These are phyloP conservation scores for Byasa hedistus DNA, from an alignment of 2,888 invertebrate genomes.

Conservation along the genomic window DNA sequence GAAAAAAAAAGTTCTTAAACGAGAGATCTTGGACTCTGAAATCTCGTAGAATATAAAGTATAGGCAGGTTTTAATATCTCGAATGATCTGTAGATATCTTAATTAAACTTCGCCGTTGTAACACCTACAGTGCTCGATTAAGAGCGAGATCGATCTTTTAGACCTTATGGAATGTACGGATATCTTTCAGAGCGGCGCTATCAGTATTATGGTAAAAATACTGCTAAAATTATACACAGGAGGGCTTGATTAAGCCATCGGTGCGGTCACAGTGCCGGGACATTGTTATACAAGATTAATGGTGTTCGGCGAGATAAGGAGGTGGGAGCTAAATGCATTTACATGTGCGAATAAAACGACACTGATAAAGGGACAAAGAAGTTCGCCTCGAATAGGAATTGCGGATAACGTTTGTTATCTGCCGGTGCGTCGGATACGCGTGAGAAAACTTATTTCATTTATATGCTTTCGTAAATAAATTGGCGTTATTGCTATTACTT, in stretches of 20 bases:
- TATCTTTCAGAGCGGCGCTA: conserved; percentile 37
- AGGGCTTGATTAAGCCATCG: conserved; percentile 72
- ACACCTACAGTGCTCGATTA: conserved; percentile 36
- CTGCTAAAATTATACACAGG: conserved; percentile 50
- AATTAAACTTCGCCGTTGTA: conserved; percentile 28
- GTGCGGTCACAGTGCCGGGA: conserved; percentile 60
- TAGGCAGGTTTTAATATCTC: conserved; percentile 26
- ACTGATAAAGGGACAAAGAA: conserved; percentile 74
- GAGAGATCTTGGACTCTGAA: conserved; percentile 21
- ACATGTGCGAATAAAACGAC: conserved; percentile 76
- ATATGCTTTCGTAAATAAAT: not conserved
- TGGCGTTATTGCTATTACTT: not conserved
- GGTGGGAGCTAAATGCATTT: conserved; percentile 78
- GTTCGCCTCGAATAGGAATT: conserved; percentile 60
- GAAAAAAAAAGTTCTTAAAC: conserved; percentile 19
- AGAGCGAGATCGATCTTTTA: conserved; percentile 38
- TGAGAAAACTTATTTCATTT: conserved; percentile 10
- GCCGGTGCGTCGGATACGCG: conserved; percentile 4
- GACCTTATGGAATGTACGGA: conserved; percentile 37
- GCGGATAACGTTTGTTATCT: conserved; percentile 34
- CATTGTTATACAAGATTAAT: conserved; percentile 80
- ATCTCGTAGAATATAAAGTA: conserved; percentile 25
- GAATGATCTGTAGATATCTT: conserved; percentile 30
- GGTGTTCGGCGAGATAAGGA: conserved; percentile 72
- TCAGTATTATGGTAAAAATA: conserved; percentile 45